Percentiles rank a stretch among this genome's conserved stretches.
phyloP scores from a whole-genome alignment of 2,888 invertebrate species.

The Acholoe squamosa region DNA sequence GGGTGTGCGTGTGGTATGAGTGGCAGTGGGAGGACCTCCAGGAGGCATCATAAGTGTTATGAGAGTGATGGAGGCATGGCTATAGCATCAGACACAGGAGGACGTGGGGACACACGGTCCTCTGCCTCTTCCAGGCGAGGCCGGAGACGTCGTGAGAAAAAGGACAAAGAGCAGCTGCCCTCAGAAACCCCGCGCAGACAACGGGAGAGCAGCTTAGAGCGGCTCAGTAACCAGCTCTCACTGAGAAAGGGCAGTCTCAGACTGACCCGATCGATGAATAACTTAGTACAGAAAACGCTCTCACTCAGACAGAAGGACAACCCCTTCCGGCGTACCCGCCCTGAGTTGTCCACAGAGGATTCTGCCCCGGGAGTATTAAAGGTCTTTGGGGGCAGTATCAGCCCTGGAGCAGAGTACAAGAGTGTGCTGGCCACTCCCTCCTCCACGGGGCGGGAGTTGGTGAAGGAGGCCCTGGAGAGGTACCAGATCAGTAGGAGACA shows the following conservation, averaged over 20 bases:
- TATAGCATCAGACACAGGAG: neutral
- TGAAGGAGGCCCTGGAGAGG: constrained; percentile 79
- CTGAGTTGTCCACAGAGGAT: constrained; percentile 77
- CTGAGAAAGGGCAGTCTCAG: constrained; percentile 54
- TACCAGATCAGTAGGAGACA: constrained; percentile 74
- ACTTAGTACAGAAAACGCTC: constrained; percentile 66
- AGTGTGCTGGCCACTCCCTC: constrained; percentile 78
- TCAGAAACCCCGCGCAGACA: neutral
- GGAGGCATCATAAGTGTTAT: neutral
- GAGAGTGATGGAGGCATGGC: constrained; percentile 32
- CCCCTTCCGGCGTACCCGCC: neutral
- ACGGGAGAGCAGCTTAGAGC: constrained; percentile 11
- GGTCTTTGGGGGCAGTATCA: constrained; percentile 78
- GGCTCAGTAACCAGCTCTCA: neutral
- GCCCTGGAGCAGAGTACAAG: constrained; percentile 79
- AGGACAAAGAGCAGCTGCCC: neutral
- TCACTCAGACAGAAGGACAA: constrained; percentile 58
- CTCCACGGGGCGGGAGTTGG: constrained; percentile 78
- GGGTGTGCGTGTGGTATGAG: neutral
- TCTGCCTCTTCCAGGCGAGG: neutral
- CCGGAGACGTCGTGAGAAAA: constrained; percentile 20
- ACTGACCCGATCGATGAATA: constrained; percentile 61
- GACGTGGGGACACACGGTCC: neutral
- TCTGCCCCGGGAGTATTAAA: constrained; percentile 78
- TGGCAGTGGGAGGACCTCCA: too few relatives aligned